Percentiles rank a stretch among this genome's conserved stretches.
phyloP scores from a whole-genome alignment of 2,797 vertebrate genomes.

The Pygocentrus nattereri region DNA sequence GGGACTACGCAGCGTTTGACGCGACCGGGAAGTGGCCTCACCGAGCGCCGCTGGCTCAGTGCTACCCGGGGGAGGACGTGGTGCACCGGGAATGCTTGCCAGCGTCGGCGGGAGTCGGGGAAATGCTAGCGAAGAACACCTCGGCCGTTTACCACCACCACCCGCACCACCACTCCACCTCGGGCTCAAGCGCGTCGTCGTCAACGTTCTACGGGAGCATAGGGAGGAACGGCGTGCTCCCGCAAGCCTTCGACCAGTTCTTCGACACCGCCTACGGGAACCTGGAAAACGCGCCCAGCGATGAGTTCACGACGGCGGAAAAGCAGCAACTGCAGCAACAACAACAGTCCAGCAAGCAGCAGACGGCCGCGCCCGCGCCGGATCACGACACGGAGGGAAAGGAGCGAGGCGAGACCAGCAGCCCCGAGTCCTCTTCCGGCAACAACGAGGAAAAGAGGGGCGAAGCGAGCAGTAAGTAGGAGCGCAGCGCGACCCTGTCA shows the following conservation, averaged over 20 bases:
- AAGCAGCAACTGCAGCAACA: conserved; percentile 80
- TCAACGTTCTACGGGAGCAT: conserved; percentile 91
- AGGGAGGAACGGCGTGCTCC: conserved; percentile 94
- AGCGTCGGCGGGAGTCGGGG: conserved; percentile 85
- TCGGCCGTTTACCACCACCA: conserved; percentile 80
- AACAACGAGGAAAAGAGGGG: conserved; percentile 93
- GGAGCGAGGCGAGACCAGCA: conserved; percentile 90
- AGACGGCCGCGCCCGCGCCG: conserved; percentile 75
- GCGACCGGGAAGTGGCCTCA: conserved; percentile 94
- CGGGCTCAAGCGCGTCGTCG: conserved; percentile 79
- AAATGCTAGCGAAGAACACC: conserved; percentile 89
- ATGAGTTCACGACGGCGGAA: conserved; percentile 81
- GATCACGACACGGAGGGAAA: conserved; percentile 80
- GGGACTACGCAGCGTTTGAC: conserved; percentile 93
- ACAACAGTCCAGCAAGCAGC: conserved; percentile 78
- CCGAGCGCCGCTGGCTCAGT: conserved; percentile 90
- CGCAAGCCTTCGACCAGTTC: conserved; percentile 97
- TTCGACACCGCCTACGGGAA: conserved; percentile 93
- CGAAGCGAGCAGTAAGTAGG: conserved; percentile 90
- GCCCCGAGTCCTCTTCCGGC: conserved; percentile 92
- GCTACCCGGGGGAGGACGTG: conserved; percentile 91
- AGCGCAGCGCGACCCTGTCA: conserved; percentile 71
- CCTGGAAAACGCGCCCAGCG: conserved; percentile 78
- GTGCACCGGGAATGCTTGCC: conserved; percentile 94
- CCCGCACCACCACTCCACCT: conserved; percentile 71